Conservation (phyloP, 1,140 invertebrate species). For the Drosophila pseudoananassae region DNA sequence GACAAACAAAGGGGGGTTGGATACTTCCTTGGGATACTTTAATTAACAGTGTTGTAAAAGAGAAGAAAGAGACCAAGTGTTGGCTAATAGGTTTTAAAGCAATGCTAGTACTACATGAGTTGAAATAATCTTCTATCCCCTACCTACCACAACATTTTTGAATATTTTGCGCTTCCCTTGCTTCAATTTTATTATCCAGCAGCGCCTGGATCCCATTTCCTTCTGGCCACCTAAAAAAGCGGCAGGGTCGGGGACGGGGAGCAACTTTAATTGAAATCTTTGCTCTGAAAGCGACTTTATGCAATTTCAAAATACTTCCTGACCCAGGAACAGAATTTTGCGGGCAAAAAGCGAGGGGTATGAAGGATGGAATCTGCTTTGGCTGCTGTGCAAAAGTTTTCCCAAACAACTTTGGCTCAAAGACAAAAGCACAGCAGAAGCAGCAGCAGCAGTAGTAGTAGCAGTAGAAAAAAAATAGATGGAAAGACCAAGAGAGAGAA, state of each 20-base stretch:
- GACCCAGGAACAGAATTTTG: conserved; percentile 33
- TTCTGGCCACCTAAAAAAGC: neutral
- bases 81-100: too few relatives aligned
- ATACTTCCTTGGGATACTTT: too few relatives aligned
- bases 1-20: too few relatives aligned
- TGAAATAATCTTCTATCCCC: neutral
- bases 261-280: conserved; percentile 78
- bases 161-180: too few relatives aligned
- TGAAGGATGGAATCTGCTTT: conserved; percentile 16
- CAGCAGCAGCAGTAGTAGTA: neutral
- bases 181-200: neutral
- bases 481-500: neutral
- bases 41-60: too few relatives aligned
- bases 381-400: conserved; percentile 52
- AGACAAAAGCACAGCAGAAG: conserved; percentile 54
- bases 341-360: neutral
- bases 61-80: too few relatives aligned
- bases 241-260: neutral
- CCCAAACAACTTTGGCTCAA: conserved; percentile 71
- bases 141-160: conserved; percentile 1
- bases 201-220: conserved; percentile 1
- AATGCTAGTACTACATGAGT: too few relatives aligned
- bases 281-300: conserved; percentile 68
- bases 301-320: conserved; percentile 74
- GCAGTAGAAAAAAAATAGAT: conserved; percentile 13